A percentile compares a stretch with the other conserved stretches of the same genome.
phyloP scores from a whole-genome alignment of 2,113 vertebrate genomes.

The Scopus umbretta region DNA sequence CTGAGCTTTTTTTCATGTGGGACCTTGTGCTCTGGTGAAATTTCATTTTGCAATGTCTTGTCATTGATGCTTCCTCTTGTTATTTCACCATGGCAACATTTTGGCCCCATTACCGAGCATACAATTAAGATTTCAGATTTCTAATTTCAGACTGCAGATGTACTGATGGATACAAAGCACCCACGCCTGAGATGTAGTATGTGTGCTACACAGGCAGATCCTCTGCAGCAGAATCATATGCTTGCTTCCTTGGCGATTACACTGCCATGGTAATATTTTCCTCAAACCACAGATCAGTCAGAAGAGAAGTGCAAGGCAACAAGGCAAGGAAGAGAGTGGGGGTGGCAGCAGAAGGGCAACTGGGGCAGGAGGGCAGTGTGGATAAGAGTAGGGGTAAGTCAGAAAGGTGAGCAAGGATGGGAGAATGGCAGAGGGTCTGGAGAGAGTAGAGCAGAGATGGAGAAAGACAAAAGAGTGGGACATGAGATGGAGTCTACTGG shows the following conservation, averaged over 20 bases:
- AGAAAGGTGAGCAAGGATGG: neutral
- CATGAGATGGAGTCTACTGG: neutral
- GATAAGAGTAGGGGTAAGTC: neutral
- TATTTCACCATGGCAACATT: constrained; percentile 52
- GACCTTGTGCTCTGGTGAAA: neutral
- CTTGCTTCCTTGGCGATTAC: neutral
- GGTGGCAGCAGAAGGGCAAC: neutral
- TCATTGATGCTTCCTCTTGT: constrained; percentile 5
- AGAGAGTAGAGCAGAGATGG: neutral
- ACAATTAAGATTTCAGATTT: constrained; percentile 51
- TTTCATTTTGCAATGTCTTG: constrained; percentile 6
- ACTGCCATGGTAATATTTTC: neutral
- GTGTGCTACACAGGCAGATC: neutral
- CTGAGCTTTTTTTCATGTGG: neutral
- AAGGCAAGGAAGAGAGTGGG: neutral
- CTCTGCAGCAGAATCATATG: neutral
- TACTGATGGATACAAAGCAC: constrained; percentile 44
- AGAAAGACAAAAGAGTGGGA: neutral
- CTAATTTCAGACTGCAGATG: constrained; percentile 59
- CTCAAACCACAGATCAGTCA: neutral
- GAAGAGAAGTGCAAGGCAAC: neutral
- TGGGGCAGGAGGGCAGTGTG: neutral
- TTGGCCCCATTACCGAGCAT: constrained; percentile 14
- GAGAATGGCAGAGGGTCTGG: neutral
- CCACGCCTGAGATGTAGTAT: constrained; percentile 18